Conservation (phyloP, 2,888 invertebrate genomes). For the Druceiella hillmani region DNA sequence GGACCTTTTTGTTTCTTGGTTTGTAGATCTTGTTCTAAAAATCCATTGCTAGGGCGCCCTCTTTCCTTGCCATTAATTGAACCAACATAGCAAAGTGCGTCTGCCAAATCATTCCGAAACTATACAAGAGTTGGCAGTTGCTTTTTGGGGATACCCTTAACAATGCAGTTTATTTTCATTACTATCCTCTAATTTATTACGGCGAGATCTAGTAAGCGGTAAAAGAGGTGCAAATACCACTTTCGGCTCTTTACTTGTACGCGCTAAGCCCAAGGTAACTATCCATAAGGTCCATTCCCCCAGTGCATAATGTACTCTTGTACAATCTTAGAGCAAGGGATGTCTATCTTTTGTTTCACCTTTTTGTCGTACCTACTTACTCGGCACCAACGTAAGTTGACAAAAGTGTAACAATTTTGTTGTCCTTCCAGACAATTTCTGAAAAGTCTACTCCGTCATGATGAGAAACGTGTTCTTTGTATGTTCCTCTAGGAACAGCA, state of each 20-base stretch:
- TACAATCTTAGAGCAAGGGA: no score
- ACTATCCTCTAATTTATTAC: slow-evolving; percentile 5
- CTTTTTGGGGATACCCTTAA: slow-evolving; percentile 6
- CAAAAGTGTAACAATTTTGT: slow-evolving; percentile 15
- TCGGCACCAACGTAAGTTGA: slow-evolving; percentile 17
- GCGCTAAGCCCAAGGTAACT: no score
- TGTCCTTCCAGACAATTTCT: slow-evolving; percentile 14
- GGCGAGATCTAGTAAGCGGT: slow-evolving; percentile 6
- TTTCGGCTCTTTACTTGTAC: no score
- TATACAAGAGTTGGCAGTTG: slow-evolving; percentile 5
- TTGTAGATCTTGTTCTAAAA: no score
- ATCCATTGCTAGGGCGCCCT: slow-evolving; percentile 3
- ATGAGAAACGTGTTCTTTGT: slow-evolving; percentile 10
- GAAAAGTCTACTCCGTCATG: slow-evolving; percentile 13
- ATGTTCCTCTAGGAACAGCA: slow-evolving; percentile 10
- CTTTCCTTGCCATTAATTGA: slow-evolving; percentile 4
- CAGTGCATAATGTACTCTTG: no score
- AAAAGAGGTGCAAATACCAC: no score
- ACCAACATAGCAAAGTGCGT: slow-evolving; percentile 1
- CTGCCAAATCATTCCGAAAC: slow-evolving; percentile 3
- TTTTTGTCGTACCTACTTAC: slow-evolving; percentile 11
- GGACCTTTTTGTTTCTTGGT: slow-evolving; percentile 5
- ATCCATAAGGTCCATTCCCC: no score
- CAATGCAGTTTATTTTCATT: slow-evolving; percentile 3
- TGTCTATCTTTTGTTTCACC: no score